A percentile compares a stretch with the other conserved stretches of the same genome.
Conservation (phyloP, 30 jellyfish, hydroid and myxozoan species). For the Catostylus mosaicus region DNA sequence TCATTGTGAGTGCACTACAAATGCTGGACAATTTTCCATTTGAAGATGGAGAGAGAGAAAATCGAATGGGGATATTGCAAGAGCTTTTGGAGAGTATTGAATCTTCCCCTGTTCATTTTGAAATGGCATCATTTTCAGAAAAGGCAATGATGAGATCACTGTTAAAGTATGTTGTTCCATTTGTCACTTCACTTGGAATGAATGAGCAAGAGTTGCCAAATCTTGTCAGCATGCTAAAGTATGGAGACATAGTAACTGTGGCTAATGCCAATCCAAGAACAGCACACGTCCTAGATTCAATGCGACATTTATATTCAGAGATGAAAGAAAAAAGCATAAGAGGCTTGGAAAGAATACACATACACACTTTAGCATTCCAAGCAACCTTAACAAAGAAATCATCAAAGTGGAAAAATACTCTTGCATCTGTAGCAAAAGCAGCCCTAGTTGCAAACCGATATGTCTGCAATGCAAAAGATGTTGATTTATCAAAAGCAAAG, state of each 20-base stretch:
- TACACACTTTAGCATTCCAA: conserved; percentile 91
- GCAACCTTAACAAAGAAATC: conserved; percentile 64
- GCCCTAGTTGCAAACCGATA: conserved; percentile 88
- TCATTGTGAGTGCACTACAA: conserved; percentile 85
- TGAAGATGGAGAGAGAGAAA: conserved; percentile 80
- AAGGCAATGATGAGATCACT: conserved; percentile 85
- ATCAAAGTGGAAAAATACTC: conserved; percentile 75
- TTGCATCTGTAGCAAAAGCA: conserved; percentile 87
- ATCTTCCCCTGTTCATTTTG: conserved; percentile 76
- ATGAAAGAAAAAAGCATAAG: conserved; percentile 58
- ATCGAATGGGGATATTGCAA: conserved; percentile 69
- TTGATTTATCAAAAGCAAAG: conserved; percentile 69
- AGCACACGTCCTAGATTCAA: conserved; percentile 78
- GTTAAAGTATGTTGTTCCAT: conserved; percentile 82
- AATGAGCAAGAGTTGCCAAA: conserved; percentile 96
- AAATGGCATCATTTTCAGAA: conserved; percentile 96
- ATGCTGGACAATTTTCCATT: conserved; percentile 92
- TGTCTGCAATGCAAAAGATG: conserved; percentile 72
- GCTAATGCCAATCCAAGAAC: conserved; percentile 92
- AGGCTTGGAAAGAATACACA: conserved; percentile 86
- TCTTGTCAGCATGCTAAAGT: conserved; percentile 77
- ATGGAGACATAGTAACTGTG: conserved; percentile 76
- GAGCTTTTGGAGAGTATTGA: conserved; percentile 67
- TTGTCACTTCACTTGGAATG: conserved; percentile 90
- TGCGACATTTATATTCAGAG: conserved; percentile 63